Evolutionary conservation across 2,113 vertebrate species (phyloP), one percentile per base, ranked within the genome.

Genomic region (Hystrix brachyura): DNA sequence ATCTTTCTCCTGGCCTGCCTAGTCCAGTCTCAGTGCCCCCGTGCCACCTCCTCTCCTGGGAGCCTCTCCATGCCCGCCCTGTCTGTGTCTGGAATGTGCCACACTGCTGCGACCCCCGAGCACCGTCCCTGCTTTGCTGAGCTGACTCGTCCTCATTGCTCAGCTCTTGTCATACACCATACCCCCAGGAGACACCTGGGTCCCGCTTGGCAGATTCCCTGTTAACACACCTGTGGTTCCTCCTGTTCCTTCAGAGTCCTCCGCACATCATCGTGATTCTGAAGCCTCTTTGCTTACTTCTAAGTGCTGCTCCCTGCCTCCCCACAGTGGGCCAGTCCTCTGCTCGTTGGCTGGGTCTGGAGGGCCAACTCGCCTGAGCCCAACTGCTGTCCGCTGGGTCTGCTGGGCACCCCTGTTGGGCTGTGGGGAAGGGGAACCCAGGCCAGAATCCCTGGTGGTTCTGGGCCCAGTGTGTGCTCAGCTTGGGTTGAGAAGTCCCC

Each of bases 261-360:
- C 55, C 2, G 32, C 32, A 27, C 81, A 51, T 38, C 2, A 1
- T 34, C 2, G 0, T 14, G 14, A 18, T 29, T 7, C 0, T 38
- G n/a, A 23, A 86, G 29, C 90, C 51, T 57, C 23, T 53, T 88
- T 55, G 11, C 23, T 64, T 38, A 32, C 10, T 69, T 72, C 65
- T 7, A 2, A 23, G 17, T 2, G 5, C 85, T 43, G 2, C 51
- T 65, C 46, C 64, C 55, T 7, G 2, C 84, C 25, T 51, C 27
- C 57, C 1, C 0, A n/a, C 81, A 65, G 57, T 57, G 12, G 32
- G 48, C 64, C 8, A 15, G 14, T 15, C 81, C 51, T 2, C 3
- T 14, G 14, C 60, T 60, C 38, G 53, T 38, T 94, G 43, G 13
- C 60, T 25, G 12, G 65, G 19, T 84, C 79, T 27, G 1, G 18